phyloP scores from a whole-genome alignment of 1,140 invertebrate species.

The Drosophila seguyi region DNA sequence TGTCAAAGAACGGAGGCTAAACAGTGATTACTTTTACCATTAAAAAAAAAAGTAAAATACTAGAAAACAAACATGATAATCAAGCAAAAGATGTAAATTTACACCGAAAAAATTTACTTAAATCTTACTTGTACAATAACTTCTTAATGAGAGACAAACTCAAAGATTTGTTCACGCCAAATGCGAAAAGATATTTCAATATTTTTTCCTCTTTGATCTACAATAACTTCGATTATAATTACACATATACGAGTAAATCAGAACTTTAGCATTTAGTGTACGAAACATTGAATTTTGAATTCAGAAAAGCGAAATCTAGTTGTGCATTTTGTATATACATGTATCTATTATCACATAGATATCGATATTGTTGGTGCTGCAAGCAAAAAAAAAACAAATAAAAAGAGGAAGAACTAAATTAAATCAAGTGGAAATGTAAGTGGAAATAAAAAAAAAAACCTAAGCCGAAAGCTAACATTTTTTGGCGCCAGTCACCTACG shows the following conservation, averaged over 20 bases:
- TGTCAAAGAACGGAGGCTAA: constrained; percentile 83
- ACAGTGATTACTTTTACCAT: constrained; percentile 77
- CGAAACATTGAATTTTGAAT: constrained; percentile 74
- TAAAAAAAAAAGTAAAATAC: constrained; percentile 43
- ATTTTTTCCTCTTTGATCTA: constrained; percentile 63
- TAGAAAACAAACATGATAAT: constrained; percentile 28
- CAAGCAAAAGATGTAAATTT: constrained; percentile 59
- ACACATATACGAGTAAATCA: constrained; percentile 49
- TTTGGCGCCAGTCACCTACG: constrained; percentile 49
- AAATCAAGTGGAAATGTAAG: constrained; percentile 37
- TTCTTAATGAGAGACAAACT: constrained; percentile 63
- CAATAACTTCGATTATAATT: constrained; percentile 54
- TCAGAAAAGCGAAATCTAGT: constrained; percentile 74
- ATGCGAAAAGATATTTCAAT: constrained; percentile 67
- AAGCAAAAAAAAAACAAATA: constrained; percentile 63
- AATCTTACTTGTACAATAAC: constrained; percentile 72
- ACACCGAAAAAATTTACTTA: constrained; percentile 46
- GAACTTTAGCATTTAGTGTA: constrained; percentile 69
- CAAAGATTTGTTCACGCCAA: constrained; percentile 72
- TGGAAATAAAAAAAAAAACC: constrained; percentile 7
- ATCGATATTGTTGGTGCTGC: constrained; percentile 77
- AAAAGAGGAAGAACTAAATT: constrained; percentile 30
- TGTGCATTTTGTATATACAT: constrained; percentile 80
- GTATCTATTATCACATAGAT: constrained; percentile 55
- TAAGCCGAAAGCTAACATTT: constrained; percentile 21